Conservation (phyloP, 2,888 invertebrate species). For the Pandemis heparana region DNA sequence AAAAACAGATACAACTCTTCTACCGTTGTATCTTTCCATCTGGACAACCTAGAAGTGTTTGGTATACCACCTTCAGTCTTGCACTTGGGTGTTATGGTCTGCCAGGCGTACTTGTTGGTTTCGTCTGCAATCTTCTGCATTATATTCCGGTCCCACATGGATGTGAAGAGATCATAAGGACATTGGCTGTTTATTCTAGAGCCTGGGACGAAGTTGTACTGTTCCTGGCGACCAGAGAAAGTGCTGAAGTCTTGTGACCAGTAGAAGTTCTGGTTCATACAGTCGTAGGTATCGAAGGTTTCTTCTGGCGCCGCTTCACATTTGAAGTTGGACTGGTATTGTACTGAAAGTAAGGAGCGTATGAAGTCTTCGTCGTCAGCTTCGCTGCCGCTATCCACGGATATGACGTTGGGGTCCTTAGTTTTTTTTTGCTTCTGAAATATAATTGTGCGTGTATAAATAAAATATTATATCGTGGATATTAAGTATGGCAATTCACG, state of each 20-base stretch:
- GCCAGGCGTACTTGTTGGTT: slow-evolving; percentile 43
- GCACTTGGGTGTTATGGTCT: slow-evolving; percentile 38
- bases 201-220: slow-evolving; percentile 28
- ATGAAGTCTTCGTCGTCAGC: slow-evolving; percentile 40
- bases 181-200: slow-evolving; percentile 30
- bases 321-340: slow-evolving; percentile 36
- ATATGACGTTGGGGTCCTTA: slow-evolving; percentile 32
- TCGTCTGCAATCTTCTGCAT: slow-evolving; percentile 43
- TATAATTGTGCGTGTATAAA: background rate
- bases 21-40: slow-evolving; percentile 39
- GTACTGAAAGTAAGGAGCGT: slow-evolving; percentile 37
- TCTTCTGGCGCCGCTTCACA: slow-evolving; percentile 24
- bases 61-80: slow-evolving; percentile 41
- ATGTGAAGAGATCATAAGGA: slow-evolving; percentile 34
- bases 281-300: slow-evolving; percentile 37
- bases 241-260: slow-evolving; percentile 39
- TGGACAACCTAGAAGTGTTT: slow-evolving; percentile 24
- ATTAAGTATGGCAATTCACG: no score
- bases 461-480: no score
- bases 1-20: slow-evolving; percentile 42
- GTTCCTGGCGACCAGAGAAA: slow-evolving; percentile 30
- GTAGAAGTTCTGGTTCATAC: slow-evolving; percentile 40
- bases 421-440: slow-evolving; percentile 32
- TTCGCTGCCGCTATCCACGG: slow-evolving; percentile 37
- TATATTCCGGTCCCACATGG: slow-evolving; percentile 40